These are phyloP conservation scores for Lophochroa leadbeateri DNA, from an alignment of 2,113 vertebrate genomes.

Conservation along the genomic window DNA sequence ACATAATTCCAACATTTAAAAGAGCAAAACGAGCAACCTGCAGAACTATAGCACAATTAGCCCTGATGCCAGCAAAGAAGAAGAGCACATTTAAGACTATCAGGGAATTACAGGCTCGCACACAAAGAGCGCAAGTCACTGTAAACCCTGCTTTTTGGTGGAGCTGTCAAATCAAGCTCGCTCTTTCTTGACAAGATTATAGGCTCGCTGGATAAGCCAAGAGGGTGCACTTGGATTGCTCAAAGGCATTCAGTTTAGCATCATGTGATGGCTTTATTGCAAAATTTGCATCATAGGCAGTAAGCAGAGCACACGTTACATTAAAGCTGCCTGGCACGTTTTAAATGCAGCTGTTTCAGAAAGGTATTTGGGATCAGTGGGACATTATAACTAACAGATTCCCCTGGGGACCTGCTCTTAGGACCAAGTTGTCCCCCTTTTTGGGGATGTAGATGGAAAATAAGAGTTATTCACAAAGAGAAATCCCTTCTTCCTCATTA, in stretches of 20 bases:
- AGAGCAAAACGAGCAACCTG: neutral
- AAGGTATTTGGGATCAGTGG: neutral
- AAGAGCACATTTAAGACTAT: neutral
- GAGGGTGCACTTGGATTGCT: neutral
- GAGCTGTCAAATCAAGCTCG: neutral
- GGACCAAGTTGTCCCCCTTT: neutral
- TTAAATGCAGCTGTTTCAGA: neutral
- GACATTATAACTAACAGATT: neutral
- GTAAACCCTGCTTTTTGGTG: neutral
- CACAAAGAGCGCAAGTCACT: neutral
- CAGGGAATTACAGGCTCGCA: neutral
- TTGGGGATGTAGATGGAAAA: neutral
- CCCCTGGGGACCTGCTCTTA: neutral
- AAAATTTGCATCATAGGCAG: neutral
- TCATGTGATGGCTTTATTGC: neutral
- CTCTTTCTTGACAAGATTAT: neutral
- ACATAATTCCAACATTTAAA: neutral
- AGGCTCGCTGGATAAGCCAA: neutral
- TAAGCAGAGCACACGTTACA: fast-evolving
- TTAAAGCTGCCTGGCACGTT: neutral
- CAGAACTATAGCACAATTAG: neutral
- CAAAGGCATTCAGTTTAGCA: neutral
- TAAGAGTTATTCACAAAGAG: neutral
- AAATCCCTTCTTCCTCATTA: neutral
- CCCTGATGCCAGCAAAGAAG: neutral